Conservation (phyloP, 2,888 invertebrate genomes). For the Caenorhabditis sulstoni region DNA sequence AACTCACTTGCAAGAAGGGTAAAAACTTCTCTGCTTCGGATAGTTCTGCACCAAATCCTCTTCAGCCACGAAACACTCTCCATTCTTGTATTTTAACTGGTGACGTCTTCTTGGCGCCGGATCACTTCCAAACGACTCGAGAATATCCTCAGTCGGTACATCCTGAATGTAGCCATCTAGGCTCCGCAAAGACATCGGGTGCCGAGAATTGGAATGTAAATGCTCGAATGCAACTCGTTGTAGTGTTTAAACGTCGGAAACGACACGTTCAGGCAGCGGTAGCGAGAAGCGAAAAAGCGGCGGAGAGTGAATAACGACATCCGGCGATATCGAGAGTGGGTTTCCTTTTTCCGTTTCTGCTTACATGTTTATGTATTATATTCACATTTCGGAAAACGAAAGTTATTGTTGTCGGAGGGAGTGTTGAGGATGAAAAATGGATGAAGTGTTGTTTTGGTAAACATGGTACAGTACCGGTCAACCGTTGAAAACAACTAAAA, state of each 20-base stretch:
- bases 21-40: constrained; percentile 52
- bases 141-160: constrained; percentile 63
- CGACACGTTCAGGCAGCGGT: constrained; percentile 6
- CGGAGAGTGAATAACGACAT: constrained; percentile 57
- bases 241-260: constrained; percentile 56
- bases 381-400: constrained; percentile 1
- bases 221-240: constrained; percentile 16
- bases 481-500: no score
- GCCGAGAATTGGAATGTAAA: not conserved
- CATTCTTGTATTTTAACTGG: constrained; percentile 54
- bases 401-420: not conserved
- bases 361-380: no score
- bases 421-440: not conserved
- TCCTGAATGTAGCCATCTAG: constrained; percentile 52
- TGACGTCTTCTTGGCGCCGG: constrained; percentile 55
- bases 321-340: constrained; percentile 38
- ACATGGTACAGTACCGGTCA: not conserved
- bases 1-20: constrained; percentile 52
- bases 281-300: constrained; percentile 44
- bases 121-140: constrained; percentile 67
- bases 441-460: not conserved
- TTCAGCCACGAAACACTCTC: constrained; percentile 59
- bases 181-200: constrained; percentile 35
- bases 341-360: constrained; percentile 33
- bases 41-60: constrained; percentile 53